Percentiles rank a stretch among this genome's conserved stretches.
phyloP scores from a whole-genome alignment of 1,140 invertebrate genomes.

The Episyrphus balteatus region DNA sequence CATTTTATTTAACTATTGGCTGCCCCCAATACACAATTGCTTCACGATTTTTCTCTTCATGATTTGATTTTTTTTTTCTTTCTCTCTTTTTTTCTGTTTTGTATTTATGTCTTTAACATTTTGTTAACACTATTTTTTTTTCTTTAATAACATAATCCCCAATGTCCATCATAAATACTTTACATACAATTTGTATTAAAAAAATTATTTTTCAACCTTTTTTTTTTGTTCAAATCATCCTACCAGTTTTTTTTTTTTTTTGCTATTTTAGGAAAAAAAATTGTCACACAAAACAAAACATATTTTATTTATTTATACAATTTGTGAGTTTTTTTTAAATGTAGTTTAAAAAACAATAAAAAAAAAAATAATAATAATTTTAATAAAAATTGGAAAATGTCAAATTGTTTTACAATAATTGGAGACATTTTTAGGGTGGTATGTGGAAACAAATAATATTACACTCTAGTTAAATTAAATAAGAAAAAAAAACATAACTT shows the following conservation, averaged over 20 bases:
- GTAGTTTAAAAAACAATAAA: not conserved
- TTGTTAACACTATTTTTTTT: no score
- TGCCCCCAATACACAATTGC: slow-evolving; percentile 38
- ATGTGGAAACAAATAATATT: no score
- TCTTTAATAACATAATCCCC: no score
- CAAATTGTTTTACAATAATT: slow-evolving; percentile 4
- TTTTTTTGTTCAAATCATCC: slow-evolving; percentile 1
- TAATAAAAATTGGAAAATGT: slow-evolving; percentile 5
- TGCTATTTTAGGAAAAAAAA: no score
- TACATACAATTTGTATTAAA: slow-evolving; percentile 10
- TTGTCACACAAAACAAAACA: no score
- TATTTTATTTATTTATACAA: no score
- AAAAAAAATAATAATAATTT: not conserved
- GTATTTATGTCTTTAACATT: not conserved
- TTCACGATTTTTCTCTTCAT: slow-evolving; percentile 27
- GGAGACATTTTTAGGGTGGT: not conserved
- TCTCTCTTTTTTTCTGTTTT: slow-evolving; percentile 16
- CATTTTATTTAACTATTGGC: slow-evolving; percentile 17
- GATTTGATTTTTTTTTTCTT: no score
- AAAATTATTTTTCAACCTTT: slow-evolving; percentile 7
- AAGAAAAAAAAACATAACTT: no score
- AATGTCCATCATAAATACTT: slow-evolving; percentile 13
- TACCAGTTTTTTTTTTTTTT: no score
- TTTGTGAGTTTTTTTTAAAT: not conserved
- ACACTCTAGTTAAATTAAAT: no score